phyloP scores from a whole-genome alignment of 2,888 invertebrate genomes.

The Argyresthia albistria region DNA sequence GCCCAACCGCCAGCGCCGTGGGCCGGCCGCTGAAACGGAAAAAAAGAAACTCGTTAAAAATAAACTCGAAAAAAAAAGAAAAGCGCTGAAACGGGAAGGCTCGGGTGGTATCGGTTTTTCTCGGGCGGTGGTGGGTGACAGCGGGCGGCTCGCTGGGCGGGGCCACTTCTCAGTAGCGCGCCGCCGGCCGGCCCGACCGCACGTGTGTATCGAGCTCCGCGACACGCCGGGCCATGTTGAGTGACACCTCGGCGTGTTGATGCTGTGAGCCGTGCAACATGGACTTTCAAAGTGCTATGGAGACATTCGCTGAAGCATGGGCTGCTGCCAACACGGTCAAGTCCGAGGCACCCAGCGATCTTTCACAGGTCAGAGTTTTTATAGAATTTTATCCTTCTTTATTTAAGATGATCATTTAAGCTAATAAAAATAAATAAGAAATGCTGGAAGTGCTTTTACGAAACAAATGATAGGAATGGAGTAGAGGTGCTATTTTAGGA shows the following conservation, averaged over 20 bases:
- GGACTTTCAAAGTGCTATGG: slow-evolving; percentile 99
- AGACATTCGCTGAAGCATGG: slow-evolving; percentile 98
- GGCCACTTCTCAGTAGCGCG: slow-evolving; percentile 70
- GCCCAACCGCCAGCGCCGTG: slow-evolving; percentile 67
- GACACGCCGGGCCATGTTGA: slow-evolving; percentile 19
- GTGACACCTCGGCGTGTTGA: slow-evolving; percentile 64
- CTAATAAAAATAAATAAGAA: no score
- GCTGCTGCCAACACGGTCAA: slow-evolving; percentile 87
- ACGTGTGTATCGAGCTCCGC: slow-evolving; percentile 31
- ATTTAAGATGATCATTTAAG: no score
- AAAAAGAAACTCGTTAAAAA: slow-evolving; percentile 66
- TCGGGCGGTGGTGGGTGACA: slow-evolving; percentile 26
- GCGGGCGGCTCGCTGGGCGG: slow-evolving; percentile 60
- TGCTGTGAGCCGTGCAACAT: slow-evolving; percentile 69
- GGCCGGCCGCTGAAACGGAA: slow-evolving; percentile 51
- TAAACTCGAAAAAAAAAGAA: slow-evolving; percentile 69
- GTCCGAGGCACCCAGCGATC: slow-evolving; percentile 70
- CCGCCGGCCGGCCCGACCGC: slow-evolving; percentile 73
- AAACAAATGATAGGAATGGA: no score
- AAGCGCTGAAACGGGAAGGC: slow-evolving; percentile 71
- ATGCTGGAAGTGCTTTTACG: no score
- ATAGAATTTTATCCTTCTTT: no score
- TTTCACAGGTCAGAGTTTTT: slow-evolving; percentile 75
- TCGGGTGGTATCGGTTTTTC: slow-evolving; percentile 70
- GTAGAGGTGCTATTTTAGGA: no score